phyloP scores from a whole-genome alignment of 2,888 invertebrate species.

The Cataglyphis rosenhaueri region DNA sequence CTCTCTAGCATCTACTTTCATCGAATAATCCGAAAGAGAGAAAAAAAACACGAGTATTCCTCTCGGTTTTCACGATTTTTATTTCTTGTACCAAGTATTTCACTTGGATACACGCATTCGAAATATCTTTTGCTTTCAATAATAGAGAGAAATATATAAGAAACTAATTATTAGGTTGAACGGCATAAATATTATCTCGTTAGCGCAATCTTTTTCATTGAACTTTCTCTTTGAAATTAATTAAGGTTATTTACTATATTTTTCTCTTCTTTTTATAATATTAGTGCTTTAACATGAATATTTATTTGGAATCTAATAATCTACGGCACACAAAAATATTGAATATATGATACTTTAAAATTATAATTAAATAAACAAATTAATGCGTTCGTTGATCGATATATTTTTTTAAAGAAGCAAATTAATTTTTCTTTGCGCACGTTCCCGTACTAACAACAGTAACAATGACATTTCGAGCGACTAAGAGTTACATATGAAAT shows the following conservation, averaged over 20 bases:
- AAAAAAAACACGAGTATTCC: neutral
- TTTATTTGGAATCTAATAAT: neutral
- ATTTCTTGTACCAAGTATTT: neutral
- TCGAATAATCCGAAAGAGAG: conserved; percentile 15
- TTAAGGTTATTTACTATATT: neutral
- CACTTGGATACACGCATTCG: neutral
- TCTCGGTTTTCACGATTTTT: neutral
- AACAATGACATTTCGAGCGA: neutral
- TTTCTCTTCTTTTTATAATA: neutral
- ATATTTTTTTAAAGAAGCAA: neutral
- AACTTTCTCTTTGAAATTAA: neutral
- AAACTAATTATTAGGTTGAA: neutral
- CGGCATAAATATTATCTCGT: neutral
- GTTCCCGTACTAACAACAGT: neutral
- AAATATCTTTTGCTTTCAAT: neutral
- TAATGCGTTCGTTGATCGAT: neutral
- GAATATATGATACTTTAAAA: neutral
- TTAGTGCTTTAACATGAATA: neutral
- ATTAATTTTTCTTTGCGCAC: neutral
- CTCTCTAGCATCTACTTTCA: conserved; percentile 37
- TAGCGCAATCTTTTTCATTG: neutral
- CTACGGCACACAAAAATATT: neutral
- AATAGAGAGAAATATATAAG: neutral
- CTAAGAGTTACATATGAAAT: conserved; percentile 7
- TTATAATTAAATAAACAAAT: neutral